phyloP scores from a whole-genome alignment of 1,140 invertebrate genomes.

The Drosophila virilis region DNA sequence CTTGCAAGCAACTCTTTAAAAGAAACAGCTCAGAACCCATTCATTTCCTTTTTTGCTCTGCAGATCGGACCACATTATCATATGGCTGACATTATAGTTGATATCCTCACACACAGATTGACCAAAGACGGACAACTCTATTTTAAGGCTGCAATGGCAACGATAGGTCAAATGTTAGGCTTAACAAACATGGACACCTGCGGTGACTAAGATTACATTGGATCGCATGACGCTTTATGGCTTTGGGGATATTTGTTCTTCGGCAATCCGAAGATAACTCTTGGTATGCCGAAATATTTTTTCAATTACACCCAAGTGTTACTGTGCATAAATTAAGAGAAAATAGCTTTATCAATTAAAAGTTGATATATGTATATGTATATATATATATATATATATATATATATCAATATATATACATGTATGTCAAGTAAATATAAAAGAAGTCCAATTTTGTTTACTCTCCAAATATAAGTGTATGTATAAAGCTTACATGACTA shows the following conservation, averaged over 20 bases:
- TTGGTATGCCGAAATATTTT: not conserved
- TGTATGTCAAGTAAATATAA: not conserved
- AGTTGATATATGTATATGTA: not conserved
- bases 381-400: no score
- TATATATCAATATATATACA: not conserved
- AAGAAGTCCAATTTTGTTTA: not conserved
- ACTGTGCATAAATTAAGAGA: not conserved
- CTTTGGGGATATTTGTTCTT: not conserved
- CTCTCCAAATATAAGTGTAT: not conserved
- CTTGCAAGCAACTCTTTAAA: no score
- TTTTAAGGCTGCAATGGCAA: no score
- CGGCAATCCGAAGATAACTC: not conserved
- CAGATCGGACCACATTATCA: no score
- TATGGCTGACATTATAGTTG: no score
- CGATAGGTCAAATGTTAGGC: no score
- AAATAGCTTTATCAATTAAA: not conserved
- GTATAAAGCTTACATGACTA: constrained; percentile 4
- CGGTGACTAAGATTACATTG: not conserved
- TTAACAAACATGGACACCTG: no score
- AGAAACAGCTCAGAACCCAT: no score
- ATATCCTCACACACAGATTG: no score
- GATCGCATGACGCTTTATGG: not conserved
- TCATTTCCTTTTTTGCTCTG: no score
- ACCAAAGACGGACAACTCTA: no score
- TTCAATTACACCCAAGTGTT: not conserved